phyloP scores from a whole-genome alignment of 2,113 vertebrate genomes.

The Terrapene triunguis region DNA sequence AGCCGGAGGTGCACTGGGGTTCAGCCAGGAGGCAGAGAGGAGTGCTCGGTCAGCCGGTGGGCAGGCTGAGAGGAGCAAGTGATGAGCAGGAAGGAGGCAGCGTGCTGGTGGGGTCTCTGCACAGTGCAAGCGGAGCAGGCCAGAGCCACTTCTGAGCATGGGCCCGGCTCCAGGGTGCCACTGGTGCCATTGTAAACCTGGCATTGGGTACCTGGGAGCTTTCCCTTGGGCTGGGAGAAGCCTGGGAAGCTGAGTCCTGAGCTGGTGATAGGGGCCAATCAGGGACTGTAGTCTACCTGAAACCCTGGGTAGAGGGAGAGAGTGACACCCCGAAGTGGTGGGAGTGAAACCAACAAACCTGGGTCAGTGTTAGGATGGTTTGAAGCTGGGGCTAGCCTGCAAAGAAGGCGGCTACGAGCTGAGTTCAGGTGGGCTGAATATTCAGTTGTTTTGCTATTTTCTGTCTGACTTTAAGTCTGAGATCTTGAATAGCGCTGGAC shows the following conservation, averaged over 20 bases:
- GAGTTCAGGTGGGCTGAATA: neutral
- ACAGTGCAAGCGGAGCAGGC: no score
- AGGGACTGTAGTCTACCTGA: neutral
- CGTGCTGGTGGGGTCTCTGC: no score
- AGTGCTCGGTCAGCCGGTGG: no score
- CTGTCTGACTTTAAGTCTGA: neutral
- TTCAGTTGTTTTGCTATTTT: neutral
- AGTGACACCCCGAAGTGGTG: rapidly evolving
- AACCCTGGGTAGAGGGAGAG: neutral
- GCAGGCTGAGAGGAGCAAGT: no score
- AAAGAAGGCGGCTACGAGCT: neutral
- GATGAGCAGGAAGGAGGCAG: no score
- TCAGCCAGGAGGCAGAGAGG: no score
- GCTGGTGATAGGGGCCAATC: neutral
- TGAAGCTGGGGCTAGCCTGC: neutral
- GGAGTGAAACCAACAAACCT: neutral
- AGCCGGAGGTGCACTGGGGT: no score
- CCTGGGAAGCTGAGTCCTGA: neutral
- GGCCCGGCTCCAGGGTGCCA: no score
- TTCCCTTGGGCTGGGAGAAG: neutral
- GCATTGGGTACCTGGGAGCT: neutral
- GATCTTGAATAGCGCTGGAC: no score
- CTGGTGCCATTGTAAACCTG: no score
- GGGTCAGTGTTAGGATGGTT: neutral
- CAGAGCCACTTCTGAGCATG: no score